Evolutionary conservation across 2,888 invertebrate genomes (phyloP).

Genomic region (Meliscaeva auricollis): DNA sequence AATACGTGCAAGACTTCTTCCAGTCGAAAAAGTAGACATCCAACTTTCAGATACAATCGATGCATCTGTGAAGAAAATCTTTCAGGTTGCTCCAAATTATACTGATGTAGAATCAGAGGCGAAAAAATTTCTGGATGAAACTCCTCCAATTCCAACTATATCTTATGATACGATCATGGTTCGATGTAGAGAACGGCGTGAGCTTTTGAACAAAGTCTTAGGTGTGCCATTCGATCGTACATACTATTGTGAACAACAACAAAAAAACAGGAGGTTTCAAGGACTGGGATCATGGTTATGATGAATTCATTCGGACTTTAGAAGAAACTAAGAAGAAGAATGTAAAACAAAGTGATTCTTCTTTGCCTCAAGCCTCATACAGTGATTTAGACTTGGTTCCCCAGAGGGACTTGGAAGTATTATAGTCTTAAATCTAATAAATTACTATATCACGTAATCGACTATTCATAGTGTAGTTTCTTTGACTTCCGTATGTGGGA

Average conservation of each 20-base stretch:
- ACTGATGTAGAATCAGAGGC: conserved; percentile 77
- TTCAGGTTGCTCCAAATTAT: conserved; percentile 77
- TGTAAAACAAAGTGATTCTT: background rate
- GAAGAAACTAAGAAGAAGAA: background rate
- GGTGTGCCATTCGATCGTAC: conserved; percentile 81
- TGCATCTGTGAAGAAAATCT: conserved; percentile 77
- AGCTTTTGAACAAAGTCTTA: conserved; percentile 80
- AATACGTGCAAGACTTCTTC: conserved; percentile 82
- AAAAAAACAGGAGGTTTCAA: conserved; percentile 75
- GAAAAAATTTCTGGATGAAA: conserved; percentile 75
- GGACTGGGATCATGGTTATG: conserved; percentile 80
- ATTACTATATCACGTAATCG: conserved; percentile 23
- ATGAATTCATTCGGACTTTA: conserved; percentile 45
- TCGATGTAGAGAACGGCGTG: conserved; percentile 81
- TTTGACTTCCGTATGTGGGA: conserved; percentile 60
- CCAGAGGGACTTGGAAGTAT: conserved; percentile 15
- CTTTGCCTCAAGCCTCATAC: background rate
- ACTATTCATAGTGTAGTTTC: conserved; percentile 28
- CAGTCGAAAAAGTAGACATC: conserved; percentile 84
- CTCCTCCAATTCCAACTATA: conserved; percentile 78
- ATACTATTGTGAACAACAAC: conserved; percentile 79
- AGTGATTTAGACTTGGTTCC: conserved; percentile 43
- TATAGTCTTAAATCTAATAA: conserved; percentile 44
- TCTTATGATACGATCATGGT: conserved; percentile 81
- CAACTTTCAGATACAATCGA: conserved; percentile 81